phyloP scores from a whole-genome alignment of 1,140 invertebrate species.

The Chlorops oryzae region DNA sequence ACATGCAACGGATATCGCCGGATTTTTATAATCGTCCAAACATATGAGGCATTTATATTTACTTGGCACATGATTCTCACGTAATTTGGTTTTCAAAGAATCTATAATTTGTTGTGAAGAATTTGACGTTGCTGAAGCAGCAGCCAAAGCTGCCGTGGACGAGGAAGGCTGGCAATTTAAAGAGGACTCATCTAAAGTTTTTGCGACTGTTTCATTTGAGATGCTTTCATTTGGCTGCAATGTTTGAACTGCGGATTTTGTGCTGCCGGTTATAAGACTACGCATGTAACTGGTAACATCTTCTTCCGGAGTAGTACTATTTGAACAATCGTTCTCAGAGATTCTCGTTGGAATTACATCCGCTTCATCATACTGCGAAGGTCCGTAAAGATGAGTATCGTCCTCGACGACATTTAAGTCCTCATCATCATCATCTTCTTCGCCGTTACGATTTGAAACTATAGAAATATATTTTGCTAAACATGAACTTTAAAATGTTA shows the following conservation, averaged over 20 bases:
- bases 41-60: constrained; percentile 77
- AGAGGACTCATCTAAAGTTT: neutral
- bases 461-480: constrained; percentile 41
- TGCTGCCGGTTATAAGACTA: constrained; percentile 27
- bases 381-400: constrained; percentile 70
- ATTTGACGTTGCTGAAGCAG: neutral
- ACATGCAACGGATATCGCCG: constrained; percentile 90
- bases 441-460: constrained; percentile 27
- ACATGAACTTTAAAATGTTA: no score
- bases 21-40: constrained; percentile 77
- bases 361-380: constrained; percentile 72
- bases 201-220: neutral
- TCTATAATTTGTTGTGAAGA: constrained; percentile 59
- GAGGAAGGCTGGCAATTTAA: neutral
- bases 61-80: constrained; percentile 50
- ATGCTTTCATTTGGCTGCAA: neutral
- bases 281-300: constrained; percentile 53
- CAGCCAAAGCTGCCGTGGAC: neutral
- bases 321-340: constrained; percentile 45
- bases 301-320: constrained; percentile 32
- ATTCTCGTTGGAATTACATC: constrained; percentile 61
- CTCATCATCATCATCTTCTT: constrained; percentile 60
- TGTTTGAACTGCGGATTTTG: constrained; percentile 2
- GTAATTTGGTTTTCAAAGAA: constrained; percentile 63
- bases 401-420: constrained; percentile 74